Percentiles rank a stretch among this genome's conserved stretches.
Conservation (phyloP, 2,797 vertebrate genomes). For the Peromyscus aztecus region DNA sequence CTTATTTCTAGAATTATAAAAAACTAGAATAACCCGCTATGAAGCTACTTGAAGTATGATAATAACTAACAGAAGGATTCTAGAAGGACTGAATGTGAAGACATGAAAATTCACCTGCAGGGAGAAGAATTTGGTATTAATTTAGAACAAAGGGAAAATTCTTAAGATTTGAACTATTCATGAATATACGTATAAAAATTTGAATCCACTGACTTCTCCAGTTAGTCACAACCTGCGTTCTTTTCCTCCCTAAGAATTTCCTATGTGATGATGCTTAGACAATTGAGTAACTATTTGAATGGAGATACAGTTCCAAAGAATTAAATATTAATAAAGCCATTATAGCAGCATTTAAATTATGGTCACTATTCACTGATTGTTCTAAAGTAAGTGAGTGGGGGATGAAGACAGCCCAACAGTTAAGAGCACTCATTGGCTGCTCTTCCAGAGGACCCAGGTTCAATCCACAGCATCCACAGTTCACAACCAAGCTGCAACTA, state of each 20-base stretch:
- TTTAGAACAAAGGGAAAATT: conserved; percentile 9
- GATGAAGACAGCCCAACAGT: background rate
- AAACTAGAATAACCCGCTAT: background rate
- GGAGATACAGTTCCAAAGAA: background rate
- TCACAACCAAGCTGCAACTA: background rate
- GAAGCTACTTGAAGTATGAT: conserved; percentile 29
- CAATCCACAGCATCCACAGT: background rate
- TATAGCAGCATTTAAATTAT: conserved; percentile 32
- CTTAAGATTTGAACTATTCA: conserved; percentile 2
- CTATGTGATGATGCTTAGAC: background rate
- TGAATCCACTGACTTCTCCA: background rate
- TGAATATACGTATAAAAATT: conserved; percentile 27
- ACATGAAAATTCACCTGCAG: background rate
- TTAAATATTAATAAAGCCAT: conserved; percentile 26
- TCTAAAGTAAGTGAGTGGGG: background rate
- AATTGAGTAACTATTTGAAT: background rate
- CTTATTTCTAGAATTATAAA: conserved; percentile 41
- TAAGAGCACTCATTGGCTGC: background rate
- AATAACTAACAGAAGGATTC: conserved; percentile 41
- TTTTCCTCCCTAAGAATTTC: background rate
- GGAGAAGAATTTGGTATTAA: background rate
- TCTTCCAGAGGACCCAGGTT: background rate
- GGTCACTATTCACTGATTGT: background rate
- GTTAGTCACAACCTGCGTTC: background rate
- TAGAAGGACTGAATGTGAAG: background rate